These are phyloP conservation scores for Archips xylosteana DNA, from an alignment of 2,888 invertebrate species.

Conservation along the genomic window DNA sequence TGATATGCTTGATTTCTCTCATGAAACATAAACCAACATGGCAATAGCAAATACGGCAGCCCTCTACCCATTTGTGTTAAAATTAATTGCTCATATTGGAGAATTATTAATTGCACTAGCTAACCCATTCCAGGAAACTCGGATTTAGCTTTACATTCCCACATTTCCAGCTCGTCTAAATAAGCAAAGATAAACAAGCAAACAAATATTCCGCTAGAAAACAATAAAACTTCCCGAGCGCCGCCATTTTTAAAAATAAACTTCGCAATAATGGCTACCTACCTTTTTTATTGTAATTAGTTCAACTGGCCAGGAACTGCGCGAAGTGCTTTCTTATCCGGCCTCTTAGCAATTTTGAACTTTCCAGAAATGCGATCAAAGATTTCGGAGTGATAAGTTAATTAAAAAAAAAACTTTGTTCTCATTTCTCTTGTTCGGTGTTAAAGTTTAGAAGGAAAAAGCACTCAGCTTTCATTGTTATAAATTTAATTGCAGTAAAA, in stretches of 20 bases:
- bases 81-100: not conserved
- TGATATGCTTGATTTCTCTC: too few relatives aligned
- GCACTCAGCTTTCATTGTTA: constrained; percentile 7
- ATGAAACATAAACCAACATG: too few relatives aligned
- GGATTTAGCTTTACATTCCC: not conserved
- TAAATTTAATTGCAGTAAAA: not conserved
- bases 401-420: constrained; percentile 25
- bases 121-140: not conserved
- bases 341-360: constrained; percentile 22
- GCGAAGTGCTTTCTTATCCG: constrained; percentile 18
- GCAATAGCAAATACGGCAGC: too few relatives aligned
- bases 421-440: not conserved
- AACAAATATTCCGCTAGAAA: not conserved
- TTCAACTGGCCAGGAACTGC: constrained; percentile 15
- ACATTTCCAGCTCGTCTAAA: not conserved
- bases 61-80: not conserved
- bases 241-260: constrained; percentile 13
- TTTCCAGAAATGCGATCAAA: constrained; percentile 19
- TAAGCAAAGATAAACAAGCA: not conserved
- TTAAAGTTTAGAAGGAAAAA: not conserved
- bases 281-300: constrained; percentile 37
- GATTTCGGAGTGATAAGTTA: constrained; percentile 20
- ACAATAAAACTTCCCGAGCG: constrained; percentile 6
- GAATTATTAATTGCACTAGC: not conserved
- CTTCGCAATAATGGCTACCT: constrained; percentile 5